Conservation (phyloP, 2,888 invertebrate genomes). For the Pherbina coryleti region DNA sequence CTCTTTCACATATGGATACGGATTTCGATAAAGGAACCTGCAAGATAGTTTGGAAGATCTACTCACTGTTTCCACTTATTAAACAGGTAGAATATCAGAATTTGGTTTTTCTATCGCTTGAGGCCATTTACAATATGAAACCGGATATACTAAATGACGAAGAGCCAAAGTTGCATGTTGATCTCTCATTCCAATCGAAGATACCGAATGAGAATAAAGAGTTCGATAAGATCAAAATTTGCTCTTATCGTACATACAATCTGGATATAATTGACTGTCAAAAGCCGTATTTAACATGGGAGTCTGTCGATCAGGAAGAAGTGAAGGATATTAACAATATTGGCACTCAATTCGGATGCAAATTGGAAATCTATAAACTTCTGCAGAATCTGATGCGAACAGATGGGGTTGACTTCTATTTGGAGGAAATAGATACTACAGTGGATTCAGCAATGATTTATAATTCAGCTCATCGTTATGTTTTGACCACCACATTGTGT, state of each 20-base stretch:
- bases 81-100: conserved; percentile 54
- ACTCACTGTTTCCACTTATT: conserved; percentile 58
- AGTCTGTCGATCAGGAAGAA: conserved; percentile 36
- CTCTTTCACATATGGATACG: conserved; percentile 5
- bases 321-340: conserved; percentile 50
- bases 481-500: conserved; percentile 53
- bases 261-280: conserved; percentile 53
- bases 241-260: conserved; percentile 52
- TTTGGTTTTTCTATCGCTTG: conserved; percentile 55
- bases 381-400: conserved; percentile 50
- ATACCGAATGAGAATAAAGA: conserved; percentile 34
- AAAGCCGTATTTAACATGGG: conserved; percentile 53
- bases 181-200: conserved; percentile 51
- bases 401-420: conserved; percentile 48
- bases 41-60: conserved; percentile 56
- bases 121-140: conserved; percentile 56
- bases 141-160: conserved; percentile 37
- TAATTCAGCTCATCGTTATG: conserved; percentile 60
- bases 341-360: conserved; percentile 41
- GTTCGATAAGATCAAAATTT: conserved; percentile 48
- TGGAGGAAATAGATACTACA: conserved; percentile 44
- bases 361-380: conserved; percentile 38
- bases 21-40: conserved; percentile 24
- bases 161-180: conserved; percentile 43
- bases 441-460: conserved; percentile 55